Conservation (phyloP, 2,113 vertebrate species). For the Nyctibius bracteatus region DNA sequence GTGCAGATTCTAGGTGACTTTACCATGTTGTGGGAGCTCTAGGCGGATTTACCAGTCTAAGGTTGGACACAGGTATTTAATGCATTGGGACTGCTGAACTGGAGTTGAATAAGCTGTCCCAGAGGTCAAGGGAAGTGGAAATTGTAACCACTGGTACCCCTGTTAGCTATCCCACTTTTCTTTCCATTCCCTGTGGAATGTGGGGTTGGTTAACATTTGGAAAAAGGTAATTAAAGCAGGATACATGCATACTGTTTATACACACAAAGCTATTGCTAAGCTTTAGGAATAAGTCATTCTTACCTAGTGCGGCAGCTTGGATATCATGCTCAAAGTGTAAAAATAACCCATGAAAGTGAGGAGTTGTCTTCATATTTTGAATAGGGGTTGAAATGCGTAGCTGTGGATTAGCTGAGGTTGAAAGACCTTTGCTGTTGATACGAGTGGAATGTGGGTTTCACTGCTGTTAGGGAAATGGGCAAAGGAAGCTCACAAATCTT, state of each 20-base stretch:
- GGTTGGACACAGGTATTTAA: background rate
- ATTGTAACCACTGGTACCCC: rapidly evolving
- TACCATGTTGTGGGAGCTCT: background rate
- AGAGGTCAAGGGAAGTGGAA: background rate
- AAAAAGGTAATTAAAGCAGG: background rate
- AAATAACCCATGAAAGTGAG: background rate
- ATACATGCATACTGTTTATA: rapidly evolving
- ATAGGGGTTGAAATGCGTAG: background rate
- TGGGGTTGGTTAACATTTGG: background rate
- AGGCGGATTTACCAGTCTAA: background rate
- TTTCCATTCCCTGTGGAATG: background rate
- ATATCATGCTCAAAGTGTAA: background rate
- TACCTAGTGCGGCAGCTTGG: background rate
- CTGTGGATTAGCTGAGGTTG: background rate
- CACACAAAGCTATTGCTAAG: background rate
- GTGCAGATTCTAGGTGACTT: background rate
- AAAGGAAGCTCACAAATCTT: background rate
- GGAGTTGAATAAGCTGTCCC: background rate
- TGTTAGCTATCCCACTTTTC: background rate
- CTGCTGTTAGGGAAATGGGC: background rate
- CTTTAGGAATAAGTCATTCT: background rate
- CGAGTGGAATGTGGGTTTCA: background rate
- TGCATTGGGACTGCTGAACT: background rate
- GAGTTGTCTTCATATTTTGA: background rate
- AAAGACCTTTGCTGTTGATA: background rate